Conservation (phyloP, 2,888 invertebrate genomes). For the Didymodactylos carnosus region DNA sequence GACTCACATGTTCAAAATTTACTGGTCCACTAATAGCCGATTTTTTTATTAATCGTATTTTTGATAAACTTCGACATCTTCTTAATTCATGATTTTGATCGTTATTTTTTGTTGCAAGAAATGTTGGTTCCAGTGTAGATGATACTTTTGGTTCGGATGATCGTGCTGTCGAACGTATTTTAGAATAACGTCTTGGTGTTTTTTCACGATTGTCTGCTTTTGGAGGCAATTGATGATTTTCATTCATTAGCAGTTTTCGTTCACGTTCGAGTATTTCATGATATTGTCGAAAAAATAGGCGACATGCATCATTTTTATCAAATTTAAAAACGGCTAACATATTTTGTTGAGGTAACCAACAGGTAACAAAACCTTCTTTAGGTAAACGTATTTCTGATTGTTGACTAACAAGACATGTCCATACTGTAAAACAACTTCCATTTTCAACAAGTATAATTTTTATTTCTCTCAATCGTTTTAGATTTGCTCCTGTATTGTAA, state of each 20-base stretch:
- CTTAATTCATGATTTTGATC: neutral
- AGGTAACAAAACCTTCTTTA: neutral
- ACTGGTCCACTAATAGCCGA: neutral
- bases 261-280: neutral
- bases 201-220: neutral
- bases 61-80: neutral
- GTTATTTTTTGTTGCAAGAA: no score
- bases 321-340: neutral
- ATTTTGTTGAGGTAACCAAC: neutral
- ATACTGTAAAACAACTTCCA: neutral
- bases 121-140: neutral
- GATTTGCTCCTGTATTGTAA: neutral
- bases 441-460: neutral
- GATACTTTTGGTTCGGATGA: neutral
- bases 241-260: neutral
- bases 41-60: neutral
- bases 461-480: neutral
- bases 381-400: neutral
- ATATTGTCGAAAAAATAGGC: neutral
- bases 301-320: neutral
- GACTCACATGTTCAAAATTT: neutral
- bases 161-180: neutral
- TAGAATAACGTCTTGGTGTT: neutral
- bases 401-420: neutral
- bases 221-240: neutral